These are phyloP conservation scores for Cryptocephalus moraei DNA, from an alignment of 2,888 invertebrate species.

Conservation along the genomic window DNA sequence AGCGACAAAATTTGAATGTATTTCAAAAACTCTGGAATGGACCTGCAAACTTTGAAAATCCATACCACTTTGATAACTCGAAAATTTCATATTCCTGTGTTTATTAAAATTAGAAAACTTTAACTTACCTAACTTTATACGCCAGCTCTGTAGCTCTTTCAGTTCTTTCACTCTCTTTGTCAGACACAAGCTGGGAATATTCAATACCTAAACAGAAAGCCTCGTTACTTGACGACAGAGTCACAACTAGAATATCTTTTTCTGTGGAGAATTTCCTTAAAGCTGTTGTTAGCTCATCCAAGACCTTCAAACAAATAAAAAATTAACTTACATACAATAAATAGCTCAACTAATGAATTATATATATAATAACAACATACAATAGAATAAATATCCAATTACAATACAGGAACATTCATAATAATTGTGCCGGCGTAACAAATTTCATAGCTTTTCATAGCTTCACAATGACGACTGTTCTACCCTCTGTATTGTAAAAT, in stretches of 20 bases:
- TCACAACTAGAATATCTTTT: conserved; percentile 54
- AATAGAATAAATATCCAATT: not conserved
- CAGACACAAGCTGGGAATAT: conserved; percentile 54
- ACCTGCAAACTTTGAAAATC: too few species aligned
- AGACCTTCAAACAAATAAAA: conserved; percentile 45
- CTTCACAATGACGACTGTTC: too few species aligned
- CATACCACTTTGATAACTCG: too few species aligned
- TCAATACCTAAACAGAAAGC: conserved; percentile 78
- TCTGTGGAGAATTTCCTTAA: conserved; percentile 54
- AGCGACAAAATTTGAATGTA: too few species aligned
- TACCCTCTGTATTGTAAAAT: too few species aligned
- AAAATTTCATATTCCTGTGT: too few species aligned
- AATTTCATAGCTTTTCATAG: too few species aligned
- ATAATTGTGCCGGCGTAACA: too few species aligned
- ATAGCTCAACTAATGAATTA: not conserved
- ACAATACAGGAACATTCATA: not conserved
- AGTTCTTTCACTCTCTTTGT: conserved; percentile 50
- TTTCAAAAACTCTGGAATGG: too few species aligned
- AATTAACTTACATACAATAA: not conserved
- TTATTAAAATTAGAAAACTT: too few species aligned
- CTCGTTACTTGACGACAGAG: conserved; percentile 64
- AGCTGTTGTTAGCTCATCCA: conserved; percentile 64
- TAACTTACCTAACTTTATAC: conserved; percentile 57
- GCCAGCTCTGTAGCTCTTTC: conserved; percentile 59
- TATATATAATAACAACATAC: not conserved